These are phyloP conservation scores for Centroberyx gerrardi DNA, from an alignment of 2,797 vertebrate genomes.

Conservation along the genomic window DNA sequence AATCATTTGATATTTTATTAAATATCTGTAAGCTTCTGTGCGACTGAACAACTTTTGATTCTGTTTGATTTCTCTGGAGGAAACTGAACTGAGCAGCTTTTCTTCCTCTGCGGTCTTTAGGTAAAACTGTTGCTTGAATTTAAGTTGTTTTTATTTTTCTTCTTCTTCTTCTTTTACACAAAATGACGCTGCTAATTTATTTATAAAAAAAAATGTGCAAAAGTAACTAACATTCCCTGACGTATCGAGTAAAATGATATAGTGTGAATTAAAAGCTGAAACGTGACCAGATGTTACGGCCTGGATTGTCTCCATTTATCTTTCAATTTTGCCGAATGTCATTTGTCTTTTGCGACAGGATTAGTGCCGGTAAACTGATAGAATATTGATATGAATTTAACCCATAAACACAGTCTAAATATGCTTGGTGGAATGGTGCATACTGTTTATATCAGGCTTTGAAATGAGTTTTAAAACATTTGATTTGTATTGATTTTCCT, in stretches of 20 bases:
- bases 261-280: constrained; percentile 84
- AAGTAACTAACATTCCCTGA: constrained; percentile 87
- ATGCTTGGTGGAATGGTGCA: too few species aligned
- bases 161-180: constrained; percentile 54
- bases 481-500: too few species aligned
- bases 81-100: not conserved
- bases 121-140: constrained; percentile 67
- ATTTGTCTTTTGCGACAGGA: too few species aligned
- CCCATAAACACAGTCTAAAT: too few species aligned
- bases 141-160: constrained; percentile 37
- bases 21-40: constrained; percentile 14
- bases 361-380: too few species aligned
- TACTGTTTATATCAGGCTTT: too few species aligned
- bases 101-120: constrained; percentile 1
- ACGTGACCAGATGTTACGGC: constrained; percentile 55
- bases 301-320: constrained; percentile 5
- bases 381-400: too few species aligned
- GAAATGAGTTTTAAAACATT: too few species aligned
- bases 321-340: not conserved
- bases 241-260: constrained; percentile 82
- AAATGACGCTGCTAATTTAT: constrained; percentile 91
- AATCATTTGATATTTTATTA: constrained; percentile 38
- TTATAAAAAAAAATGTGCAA: constrained; percentile 82
- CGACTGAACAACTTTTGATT: constrained; percentile 27
- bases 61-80: constrained; percentile 45